A percentile compares a stretch with the other conserved stretches of the same genome.
Evolutionary conservation across 2,888 invertebrate genomes (phyloP).

Genomic region (Automeris io): DNA sequence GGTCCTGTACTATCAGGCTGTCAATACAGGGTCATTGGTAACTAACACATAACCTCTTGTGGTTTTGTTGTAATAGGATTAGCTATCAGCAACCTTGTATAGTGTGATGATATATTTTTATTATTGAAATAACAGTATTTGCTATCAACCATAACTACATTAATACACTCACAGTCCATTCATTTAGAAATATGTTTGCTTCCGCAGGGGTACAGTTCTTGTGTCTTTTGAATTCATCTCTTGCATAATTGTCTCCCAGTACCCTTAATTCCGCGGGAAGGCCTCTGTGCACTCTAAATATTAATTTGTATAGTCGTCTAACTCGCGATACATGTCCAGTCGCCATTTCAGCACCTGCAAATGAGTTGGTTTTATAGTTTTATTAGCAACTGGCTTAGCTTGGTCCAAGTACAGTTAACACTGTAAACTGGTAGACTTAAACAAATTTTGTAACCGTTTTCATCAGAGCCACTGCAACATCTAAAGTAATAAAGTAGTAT

Average conservation of each 20-base stretch:
- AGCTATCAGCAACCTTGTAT: not conserved
- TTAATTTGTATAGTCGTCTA: conserved; percentile 84
- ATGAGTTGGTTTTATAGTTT: too few species aligned
- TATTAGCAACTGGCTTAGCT: too few species aligned
- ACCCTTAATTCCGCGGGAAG: conserved; percentile 82
- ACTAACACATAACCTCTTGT: not conserved
- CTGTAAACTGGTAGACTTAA: too few species aligned
- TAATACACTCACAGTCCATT: conserved; percentile 86
- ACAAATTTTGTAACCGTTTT: too few species aligned
- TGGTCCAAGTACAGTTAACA: too few species aligned
- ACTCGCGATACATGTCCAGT: conserved; percentile 79
- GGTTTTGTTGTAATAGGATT: not conserved
- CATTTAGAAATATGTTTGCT: conserved; percentile 86
- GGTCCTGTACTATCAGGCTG: not conserved
- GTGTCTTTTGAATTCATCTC: conserved; percentile 91
- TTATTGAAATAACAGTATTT: too few species aligned
- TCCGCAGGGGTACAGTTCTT: conserved; percentile 83
- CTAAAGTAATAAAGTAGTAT: too few species aligned
- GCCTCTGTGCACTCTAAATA: conserved; percentile 86
- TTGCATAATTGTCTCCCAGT: conserved; percentile 86
- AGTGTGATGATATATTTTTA: too few species aligned
- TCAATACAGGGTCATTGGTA: not conserved
- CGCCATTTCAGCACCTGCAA: not conserved
- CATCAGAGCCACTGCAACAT: too few species aligned
- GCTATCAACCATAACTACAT: not conserved